phyloP scores from a whole-genome alignment of 2,797 vertebrate genomes.

The Galago senegalensis region DNA sequence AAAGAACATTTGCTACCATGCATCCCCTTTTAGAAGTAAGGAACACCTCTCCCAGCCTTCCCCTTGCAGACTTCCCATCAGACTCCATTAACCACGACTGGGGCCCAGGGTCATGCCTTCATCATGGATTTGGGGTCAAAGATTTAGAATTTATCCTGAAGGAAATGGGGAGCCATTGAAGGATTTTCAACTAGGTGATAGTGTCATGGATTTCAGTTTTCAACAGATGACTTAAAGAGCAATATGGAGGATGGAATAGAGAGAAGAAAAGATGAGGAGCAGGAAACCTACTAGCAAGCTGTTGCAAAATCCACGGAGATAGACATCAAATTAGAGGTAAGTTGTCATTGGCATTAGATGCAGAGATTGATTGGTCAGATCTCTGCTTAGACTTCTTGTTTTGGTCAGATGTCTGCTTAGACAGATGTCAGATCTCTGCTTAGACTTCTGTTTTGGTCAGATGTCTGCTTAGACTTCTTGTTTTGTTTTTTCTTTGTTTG shows the following conservation, averaged over 20 bases:
- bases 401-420: neutral
- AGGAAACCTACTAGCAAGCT: slow-evolving; percentile 14
- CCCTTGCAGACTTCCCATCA: neutral
- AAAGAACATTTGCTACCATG: neutral
- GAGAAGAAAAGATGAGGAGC: slow-evolving; percentile 1
- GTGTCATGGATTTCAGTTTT: neutral
- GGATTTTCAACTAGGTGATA: neutral
- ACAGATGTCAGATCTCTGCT: neutral
- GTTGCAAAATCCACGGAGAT: neutral
- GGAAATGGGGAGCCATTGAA: neutral
- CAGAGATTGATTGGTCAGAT: neutral
- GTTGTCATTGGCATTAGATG: neutral
- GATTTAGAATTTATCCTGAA: slow-evolving; percentile 10
- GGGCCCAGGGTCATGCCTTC: neutral
- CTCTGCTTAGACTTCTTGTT: neutral
- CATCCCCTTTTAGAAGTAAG: neutral
- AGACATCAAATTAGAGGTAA: neutral
- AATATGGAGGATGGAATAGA: neutral
- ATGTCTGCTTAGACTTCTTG: neutral
- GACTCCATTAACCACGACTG: neutral
- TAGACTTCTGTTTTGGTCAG: slow-evolving; percentile 7
- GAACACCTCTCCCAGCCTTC: neutral
- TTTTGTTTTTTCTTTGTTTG: neutral
- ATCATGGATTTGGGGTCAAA: neutral
- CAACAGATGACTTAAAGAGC: neutral